A percentile compares a stretch with the other conserved stretches of the same genome.
Conservation (phyloP, 2,113 vertebrate genomes). For the Notarius lentiginosus region DNA sequence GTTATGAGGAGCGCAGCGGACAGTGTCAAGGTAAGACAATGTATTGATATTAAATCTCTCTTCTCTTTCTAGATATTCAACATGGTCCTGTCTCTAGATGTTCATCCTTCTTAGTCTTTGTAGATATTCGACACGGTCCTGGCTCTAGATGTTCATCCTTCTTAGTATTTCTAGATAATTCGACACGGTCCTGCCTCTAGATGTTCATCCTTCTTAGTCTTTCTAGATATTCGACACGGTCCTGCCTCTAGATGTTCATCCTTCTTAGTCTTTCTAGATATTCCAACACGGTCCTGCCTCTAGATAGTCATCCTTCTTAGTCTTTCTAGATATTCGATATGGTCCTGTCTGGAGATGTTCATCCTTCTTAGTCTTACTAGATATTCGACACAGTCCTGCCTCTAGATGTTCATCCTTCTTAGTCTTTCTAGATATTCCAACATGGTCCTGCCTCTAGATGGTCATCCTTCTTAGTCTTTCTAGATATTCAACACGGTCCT, state of each 20-base stretch:
- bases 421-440: not conserved
- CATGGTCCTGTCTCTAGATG: not conserved
- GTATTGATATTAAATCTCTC: not conserved
- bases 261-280: not conserved
- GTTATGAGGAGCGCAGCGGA: conserved; percentile 87
- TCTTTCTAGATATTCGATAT: not conserved
- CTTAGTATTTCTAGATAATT: not conserved
- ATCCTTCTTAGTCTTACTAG: not conserved
- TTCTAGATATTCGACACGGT: not conserved
- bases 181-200: not conserved
- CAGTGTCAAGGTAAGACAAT: conserved; percentile 92
- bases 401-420: no score
- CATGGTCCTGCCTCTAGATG: not conserved
- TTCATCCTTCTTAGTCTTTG: no score
- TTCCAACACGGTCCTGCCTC: not conserved
- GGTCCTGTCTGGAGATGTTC: not conserved
- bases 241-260: not conserved
- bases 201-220: no score
- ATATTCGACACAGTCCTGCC: not conserved
- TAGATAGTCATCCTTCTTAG: no score
- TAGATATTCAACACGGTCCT: not conserved
- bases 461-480: no score
- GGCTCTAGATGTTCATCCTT: no score
- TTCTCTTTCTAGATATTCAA: not conserved
- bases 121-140: not conserved